A percentile compares a stretch with the other conserved stretches of the same genome.
phyloP scores from a whole-genome alignment of 2,113 vertebrate species.

The Pterocles gutturalis region DNA sequence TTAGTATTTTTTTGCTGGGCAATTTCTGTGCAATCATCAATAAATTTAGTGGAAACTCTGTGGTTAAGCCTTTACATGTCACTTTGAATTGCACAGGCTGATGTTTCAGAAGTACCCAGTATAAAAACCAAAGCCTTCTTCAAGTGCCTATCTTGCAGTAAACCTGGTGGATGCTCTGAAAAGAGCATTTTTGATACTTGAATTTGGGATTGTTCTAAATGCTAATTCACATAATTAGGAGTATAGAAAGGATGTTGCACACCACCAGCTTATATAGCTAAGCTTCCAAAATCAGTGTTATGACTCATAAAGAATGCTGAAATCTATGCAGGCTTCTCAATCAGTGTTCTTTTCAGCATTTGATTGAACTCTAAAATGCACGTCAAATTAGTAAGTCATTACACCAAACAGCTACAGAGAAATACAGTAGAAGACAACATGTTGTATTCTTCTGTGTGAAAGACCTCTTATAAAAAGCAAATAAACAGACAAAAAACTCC shows the following conservation, averaged over 20 bases:
- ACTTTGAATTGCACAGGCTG: conserved; percentile 25
- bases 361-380: conserved; percentile 57
- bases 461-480: conserved; percentile 38
- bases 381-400: conserved; percentile 58
- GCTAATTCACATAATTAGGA: conserved; percentile 62
- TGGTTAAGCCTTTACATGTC: not conserved
- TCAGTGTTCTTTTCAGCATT: conserved; percentile 60
- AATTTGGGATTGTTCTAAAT: conserved; percentile 68
- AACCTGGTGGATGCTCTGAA: conserved; percentile 72
- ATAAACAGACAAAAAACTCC: conserved; percentile 49
- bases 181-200: conserved; percentile 73
- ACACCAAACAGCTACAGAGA: conserved; percentile 47
- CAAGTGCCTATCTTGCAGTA: conserved; percentile 73
- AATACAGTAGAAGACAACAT: conserved; percentile 23
- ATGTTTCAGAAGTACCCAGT: conserved; percentile 37
- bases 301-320: conserved; percentile 60
- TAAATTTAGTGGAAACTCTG: not conserved
- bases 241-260: conserved; percentile 38
- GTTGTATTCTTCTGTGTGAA: conserved; percentile 39
- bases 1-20: not conserved
- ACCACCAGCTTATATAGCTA: conserved; percentile 45
- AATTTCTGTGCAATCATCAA: not conserved
- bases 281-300: conserved; percentile 66
- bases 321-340: conserved; percentile 65
- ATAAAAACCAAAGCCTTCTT: conserved; percentile 61